Base-by-base conservation (phyloP, 2,888 invertebrate species). In the Taphrorychus bicolor region DNA sequence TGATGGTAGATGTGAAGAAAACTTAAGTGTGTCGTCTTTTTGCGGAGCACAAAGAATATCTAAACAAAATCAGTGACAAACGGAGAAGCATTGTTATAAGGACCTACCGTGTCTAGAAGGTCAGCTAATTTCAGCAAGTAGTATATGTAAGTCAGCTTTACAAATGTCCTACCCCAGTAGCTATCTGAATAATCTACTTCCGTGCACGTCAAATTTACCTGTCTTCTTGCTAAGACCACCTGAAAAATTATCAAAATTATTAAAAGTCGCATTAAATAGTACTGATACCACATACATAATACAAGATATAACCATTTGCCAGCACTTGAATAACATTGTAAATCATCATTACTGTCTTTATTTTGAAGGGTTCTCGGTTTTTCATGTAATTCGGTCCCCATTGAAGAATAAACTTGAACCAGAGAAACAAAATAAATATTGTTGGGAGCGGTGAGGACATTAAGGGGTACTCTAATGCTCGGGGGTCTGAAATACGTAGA, bases 1-100 rank as follows among this genome's bases (percentile, higher is more conserved):
- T 95, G 95, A 80, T 95, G 95, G 77, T 94, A 94, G 2, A 94
- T 88, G 77, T 95, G 95, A 23, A 95, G 85, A 76, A 94, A 94
- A 1, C 92, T 87, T 14, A 94, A 86, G 83, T 95, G 95, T 66
- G 87, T 89, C 72, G 89, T 86, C 77, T 93, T 94, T 81, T 95
- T 94, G 61, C 94, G 85, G 71, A 95, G 81, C 11, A 93, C 88
- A 80, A 95, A 95, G 83, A 95, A 94, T 69, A 92, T 82, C 84
- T 88, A 80, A 23, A 84, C n/a, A n/a, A n/a, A n/a, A n/a, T n/a
- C n/a, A n/a, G n/a, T n/a, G n/a, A n/a, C n/a, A n/a, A n/a, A n/a
- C n/a, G n/a, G n/a, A n/a, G n/a, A n/a, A n/a, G n/a, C n/a, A n/a
- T n/a, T n/a, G n/a, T n/a, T n/a, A n/a, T 2, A 0, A 21, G 19